Evolutionary conservation across 2,888 invertebrate species (phyloP).

Genomic region (Eupithecia pulchellata): DNA sequence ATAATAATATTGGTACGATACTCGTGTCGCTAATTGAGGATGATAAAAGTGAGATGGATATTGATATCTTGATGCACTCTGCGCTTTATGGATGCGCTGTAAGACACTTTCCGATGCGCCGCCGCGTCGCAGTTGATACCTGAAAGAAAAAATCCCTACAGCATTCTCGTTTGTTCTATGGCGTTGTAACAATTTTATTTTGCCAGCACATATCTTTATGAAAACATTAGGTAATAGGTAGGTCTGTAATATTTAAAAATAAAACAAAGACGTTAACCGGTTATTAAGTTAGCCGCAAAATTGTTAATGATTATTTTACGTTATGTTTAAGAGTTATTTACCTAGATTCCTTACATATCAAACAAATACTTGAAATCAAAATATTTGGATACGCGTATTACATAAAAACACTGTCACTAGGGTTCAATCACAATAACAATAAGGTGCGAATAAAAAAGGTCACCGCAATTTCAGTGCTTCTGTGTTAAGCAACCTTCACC

Average conservation of each 20-base stretch:
- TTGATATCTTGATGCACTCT: conserved; percentile 29
- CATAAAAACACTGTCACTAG: conserved; percentile 29
- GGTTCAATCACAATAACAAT: conserved; percentile 18
- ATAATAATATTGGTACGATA: conserved; percentile 15
- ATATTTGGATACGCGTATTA: conserved; percentile 31
- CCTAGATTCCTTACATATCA: neutral
- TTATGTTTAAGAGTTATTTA: conserved; percentile 1
- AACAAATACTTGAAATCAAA: conserved; percentile 22
- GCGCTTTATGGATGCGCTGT: conserved; percentile 35
- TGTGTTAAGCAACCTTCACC: neutral
- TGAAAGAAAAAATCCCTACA: conserved; percentile 22
- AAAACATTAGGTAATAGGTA: neutral
- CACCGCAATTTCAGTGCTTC: neutral
- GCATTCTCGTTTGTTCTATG: neutral
- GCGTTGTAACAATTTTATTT: neutral
- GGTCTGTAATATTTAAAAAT: neutral
- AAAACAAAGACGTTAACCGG: neutral
- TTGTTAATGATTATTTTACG: neutral
- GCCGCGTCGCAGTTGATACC: conserved; percentile 17
- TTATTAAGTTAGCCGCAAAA: neutral
- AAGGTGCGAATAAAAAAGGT: conserved; percentile 16
- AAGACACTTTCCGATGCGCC: neutral
- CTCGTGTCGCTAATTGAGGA: conserved; percentile 9
- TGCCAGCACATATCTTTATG: neutral
- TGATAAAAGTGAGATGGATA: conserved; percentile 23